Evolutionary conservation across 1,140 invertebrate species (phyloP).

Genomic region (Leguminivora glycinivorella): DNA sequence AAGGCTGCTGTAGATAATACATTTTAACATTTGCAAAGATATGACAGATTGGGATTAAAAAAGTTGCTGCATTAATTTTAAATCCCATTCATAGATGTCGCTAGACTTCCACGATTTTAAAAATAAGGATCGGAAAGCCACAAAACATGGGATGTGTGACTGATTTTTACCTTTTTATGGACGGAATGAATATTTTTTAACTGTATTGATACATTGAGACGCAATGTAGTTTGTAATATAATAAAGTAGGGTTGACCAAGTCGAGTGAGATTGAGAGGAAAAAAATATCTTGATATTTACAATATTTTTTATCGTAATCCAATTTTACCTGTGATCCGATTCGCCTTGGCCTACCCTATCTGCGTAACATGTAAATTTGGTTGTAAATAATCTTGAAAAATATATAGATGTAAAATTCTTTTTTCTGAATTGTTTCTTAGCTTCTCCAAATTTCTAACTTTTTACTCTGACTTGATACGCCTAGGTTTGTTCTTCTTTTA

Average conservation of each 20-base stretch:
- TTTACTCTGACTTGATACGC: constrained; percentile 28
- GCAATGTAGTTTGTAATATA: constrained; percentile 10
- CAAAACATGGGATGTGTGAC: neutral
- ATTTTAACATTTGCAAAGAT: constrained; percentile 4
- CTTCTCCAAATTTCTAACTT: constrained; percentile 28
- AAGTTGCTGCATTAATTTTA: neutral
- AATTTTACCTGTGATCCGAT: too few relatives aligned
- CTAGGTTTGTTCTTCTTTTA: constrained; percentile 26
- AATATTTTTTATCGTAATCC: neutral
- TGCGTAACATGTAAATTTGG: constrained; percentile 62
- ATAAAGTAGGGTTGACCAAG: neutral
- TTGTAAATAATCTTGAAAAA: constrained; percentile 70
- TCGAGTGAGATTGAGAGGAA: too few relatives aligned
- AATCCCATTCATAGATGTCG: constrained; percentile 30
- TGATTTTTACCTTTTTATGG: constrained; percentile 28
- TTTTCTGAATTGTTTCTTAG: constrained; percentile 29
- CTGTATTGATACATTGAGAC: constrained; percentile 8
- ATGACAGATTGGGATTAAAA: neutral
- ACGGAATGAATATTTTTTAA: constrained; percentile 24
- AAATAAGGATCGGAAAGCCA: constrained; percentile 22
- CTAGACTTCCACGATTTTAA: constrained; percentile 30
- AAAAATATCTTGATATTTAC: too few relatives aligned
- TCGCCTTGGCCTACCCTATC: too few relatives aligned
- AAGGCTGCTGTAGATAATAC: constrained; percentile 40
- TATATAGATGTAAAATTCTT: constrained; percentile 31